These are phyloP conservation scores for Lithophane ornitopus DNA, from an alignment of 2,888 invertebrate species.

Conservation along the genomic window DNA sequence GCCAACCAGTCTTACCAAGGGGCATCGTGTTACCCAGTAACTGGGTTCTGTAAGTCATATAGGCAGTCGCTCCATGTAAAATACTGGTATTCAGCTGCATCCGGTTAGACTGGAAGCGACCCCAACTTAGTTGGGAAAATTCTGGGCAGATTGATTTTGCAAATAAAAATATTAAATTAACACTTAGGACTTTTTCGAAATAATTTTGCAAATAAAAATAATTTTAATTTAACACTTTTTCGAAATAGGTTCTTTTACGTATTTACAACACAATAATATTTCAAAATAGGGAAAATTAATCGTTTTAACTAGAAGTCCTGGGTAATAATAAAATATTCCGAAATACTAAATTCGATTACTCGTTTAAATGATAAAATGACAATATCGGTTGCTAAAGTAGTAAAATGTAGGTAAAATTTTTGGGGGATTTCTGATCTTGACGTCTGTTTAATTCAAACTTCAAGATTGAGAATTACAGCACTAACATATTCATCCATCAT, in stretches of 20 bases:
- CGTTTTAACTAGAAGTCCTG: neutral
- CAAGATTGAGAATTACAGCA: neutral
- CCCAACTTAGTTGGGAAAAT: neutral
- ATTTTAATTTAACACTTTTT: neutral
- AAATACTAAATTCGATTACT: neutral
- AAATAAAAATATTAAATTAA: neutral
- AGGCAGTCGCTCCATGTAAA: no score
- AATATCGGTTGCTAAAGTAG: neutral
- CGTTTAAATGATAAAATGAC: neutral
- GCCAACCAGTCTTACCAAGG: neutral
- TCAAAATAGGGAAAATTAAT: neutral
- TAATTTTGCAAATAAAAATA: neutral
- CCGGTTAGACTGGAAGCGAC: neutral
- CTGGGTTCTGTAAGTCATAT: neutral
- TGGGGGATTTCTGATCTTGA: neutral
- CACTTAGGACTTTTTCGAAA: neutral
- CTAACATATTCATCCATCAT: constrained; percentile 18
- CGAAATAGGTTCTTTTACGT: neutral
- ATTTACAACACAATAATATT: neutral
- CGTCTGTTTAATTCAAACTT: neutral
- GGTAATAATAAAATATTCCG: neutral
- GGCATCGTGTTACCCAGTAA: neutral
- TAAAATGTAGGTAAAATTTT: neutral
- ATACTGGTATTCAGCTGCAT: neutral
- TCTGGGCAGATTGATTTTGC: neutral